Conservation (phyloP, 2,113 vertebrate genomes). For the Myxocyprinus asiaticus region DNA sequence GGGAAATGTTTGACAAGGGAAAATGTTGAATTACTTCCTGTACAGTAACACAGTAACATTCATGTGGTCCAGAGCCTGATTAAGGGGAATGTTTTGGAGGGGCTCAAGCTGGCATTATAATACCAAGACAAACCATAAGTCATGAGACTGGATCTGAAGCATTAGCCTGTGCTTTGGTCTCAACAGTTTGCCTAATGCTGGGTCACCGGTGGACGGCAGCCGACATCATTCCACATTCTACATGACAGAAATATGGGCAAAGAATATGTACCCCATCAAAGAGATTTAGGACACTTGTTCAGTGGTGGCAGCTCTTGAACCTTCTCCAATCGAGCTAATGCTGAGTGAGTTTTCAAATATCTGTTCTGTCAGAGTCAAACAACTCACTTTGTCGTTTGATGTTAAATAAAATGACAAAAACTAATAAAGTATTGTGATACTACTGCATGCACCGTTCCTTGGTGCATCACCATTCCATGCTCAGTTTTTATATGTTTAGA, state of each 20-base stretch:
- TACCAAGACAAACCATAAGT: constrained; percentile 58
- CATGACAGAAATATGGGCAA: constrained; percentile 58
- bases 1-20: constrained; percentile 61
- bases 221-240: constrained; percentile 52
- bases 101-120: constrained; percentile 53
- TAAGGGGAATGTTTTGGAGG: constrained; percentile 57
- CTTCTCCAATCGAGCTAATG: constrained; percentile 45
- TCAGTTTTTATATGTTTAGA: neutral
- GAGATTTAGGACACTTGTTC: constrained; percentile 59
- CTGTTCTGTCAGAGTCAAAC: constrained; percentile 35
- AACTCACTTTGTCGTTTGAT: constrained; percentile 21
- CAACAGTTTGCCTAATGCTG: constrained; percentile 50
- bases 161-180: constrained; percentile 44
- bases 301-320: constrained; percentile 47
- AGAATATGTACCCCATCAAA: constrained; percentile 54
- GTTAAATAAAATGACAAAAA: constrained; percentile 10
- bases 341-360: constrained; percentile 49
- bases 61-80: constrained; percentile 63
- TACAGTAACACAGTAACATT: constrained; percentile 62
- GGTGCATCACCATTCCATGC: neutral
- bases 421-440: neutral
- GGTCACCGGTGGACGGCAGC: constrained; percentile 51
- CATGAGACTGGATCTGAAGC: constrained; percentile 51
- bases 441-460: neutral
- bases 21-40: constrained; percentile 68